A percentile compares a stretch with the other conserved stretches of the same genome.
Conservation (phyloP, 2,888 invertebrate genomes). For the Polymixis flavicincta region DNA sequence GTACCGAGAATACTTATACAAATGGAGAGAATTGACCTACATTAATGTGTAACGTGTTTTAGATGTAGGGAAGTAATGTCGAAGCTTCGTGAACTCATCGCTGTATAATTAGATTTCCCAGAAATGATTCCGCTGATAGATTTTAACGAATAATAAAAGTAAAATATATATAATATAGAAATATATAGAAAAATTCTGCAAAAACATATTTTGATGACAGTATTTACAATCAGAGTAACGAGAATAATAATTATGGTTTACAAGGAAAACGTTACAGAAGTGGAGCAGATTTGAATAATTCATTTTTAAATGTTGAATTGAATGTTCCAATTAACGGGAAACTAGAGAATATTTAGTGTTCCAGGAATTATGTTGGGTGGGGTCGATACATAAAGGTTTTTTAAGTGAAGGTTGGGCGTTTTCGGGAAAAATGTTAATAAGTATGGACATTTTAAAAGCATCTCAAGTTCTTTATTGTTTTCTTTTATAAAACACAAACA, state of each 20-base stretch:
- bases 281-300: constrained; percentile 6
- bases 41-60: neutral
- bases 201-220: too few species aligned
- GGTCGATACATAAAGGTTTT: neutral
- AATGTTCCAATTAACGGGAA: neutral
- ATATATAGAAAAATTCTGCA: neutral
- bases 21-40: constrained; percentile 1
- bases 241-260: neutral
- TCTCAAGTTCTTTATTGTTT: neutral
- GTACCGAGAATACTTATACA: neutral
- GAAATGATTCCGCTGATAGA: neutral
- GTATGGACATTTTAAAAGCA: neutral
- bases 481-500: neutral
- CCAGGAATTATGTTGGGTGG: neutral
- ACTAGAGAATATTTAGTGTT: constrained; percentile 2
- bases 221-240: neutral
- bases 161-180: too few species aligned
- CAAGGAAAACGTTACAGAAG: neutral
- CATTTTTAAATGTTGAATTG: neutral
- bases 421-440: neutral
- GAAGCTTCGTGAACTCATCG: neutral
- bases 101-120: neutral
- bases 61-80: neutral
- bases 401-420: neutral
- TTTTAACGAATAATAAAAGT: neutral